Percentiles rank a stretch among this genome's conserved stretches.
These are phyloP conservation scores for Rhea pennata DNA, from an alignment of 2,113 vertebrate genomes.

Conservation along the genomic window DNA sequence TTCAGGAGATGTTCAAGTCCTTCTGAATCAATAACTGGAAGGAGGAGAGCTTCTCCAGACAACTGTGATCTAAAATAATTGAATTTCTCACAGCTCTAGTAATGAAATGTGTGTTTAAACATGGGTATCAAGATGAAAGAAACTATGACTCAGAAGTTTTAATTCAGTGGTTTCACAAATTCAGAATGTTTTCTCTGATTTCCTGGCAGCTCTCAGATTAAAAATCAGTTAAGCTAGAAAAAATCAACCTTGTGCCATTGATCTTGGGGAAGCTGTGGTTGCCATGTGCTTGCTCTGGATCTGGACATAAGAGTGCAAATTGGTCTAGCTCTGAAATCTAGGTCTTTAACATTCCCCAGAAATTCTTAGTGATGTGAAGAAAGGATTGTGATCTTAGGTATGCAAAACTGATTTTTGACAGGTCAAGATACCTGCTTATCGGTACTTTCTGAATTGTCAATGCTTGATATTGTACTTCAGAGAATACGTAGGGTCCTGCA, in stretches of 20 bases:
- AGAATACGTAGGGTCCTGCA: not conserved
- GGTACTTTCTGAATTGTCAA: not conserved
- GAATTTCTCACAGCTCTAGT: not conserved
- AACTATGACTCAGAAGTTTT: not conserved
- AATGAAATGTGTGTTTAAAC: conserved; percentile 1
- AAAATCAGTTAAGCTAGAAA: conserved; percentile 15
- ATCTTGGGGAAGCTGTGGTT: not conserved
- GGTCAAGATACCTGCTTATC: not conserved
- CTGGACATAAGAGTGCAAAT: conserved; percentile 28
- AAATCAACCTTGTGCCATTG: not conserved
- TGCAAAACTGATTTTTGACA: not conserved
- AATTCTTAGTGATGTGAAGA: not conserved
- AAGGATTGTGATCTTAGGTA: not conserved
- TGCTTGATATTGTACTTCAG: not conserved
- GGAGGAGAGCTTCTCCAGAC: not conserved
- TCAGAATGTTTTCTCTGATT: not conserved
- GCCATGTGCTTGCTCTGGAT: not conserved
- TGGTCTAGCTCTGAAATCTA: conserved; percentile 42
- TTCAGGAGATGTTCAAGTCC: not conserved
- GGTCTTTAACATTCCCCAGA: not conserved
- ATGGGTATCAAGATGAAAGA: not conserved
- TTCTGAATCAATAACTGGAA: not conserved
- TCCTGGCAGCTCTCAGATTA: not conserved
- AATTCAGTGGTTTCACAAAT: not conserved
- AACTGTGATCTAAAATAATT: conserved; percentile 1